Evolutionary conservation across 2,888 invertebrate genomes (phyloP).

Genomic region (Pemphredon lugubris): DNA sequence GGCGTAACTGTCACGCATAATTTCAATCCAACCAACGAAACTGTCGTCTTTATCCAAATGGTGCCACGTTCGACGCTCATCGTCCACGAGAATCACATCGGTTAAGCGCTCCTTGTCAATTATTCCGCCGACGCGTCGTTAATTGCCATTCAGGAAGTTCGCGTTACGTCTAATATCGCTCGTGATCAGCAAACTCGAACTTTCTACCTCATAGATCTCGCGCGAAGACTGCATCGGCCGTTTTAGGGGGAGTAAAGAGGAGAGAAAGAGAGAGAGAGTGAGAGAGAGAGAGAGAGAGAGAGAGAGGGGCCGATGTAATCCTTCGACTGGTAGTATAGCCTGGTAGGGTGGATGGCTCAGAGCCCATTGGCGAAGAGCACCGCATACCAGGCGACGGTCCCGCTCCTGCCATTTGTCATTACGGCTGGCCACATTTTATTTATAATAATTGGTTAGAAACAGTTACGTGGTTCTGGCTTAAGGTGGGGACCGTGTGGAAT

Average conservation of each 20-base stretch:
- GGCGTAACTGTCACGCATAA: slow-evolving; percentile 21
- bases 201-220: slow-evolving; percentile 56
- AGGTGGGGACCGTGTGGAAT: slow-evolving; percentile 68
- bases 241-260: slow-evolving; percentile 41
- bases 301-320: slow-evolving; percentile 58
- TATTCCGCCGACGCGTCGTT: neutral
- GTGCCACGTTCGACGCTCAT: too few species aligned
- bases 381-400: slow-evolving; percentile 47
- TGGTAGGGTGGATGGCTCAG: slow-evolving; percentile 68
- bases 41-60: neutral
- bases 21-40: slow-evolving; percentile 12
- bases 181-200: slow-evolving; percentile 40
- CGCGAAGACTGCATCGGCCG: slow-evolving; percentile 54
- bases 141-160: slow-evolving; percentile 28
- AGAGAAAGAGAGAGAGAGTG: slow-evolving; percentile 20
- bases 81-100: neutral
- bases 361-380: slow-evolving; percentile 71
- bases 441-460: slow-evolving; percentile 80
- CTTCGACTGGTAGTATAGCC: slow-evolving; percentile 57
- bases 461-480: slow-evolving; percentile 75
- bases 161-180: slow-evolving; percentile 45
- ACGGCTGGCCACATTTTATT: slow-evolving; percentile 77
- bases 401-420: slow-evolving; percentile 76
- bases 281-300: slow-evolving; percentile 23
- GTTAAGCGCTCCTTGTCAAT: neutral